These are phyloP conservation scores for Bombycilla garrulus DNA, from an alignment of 2,113 vertebrate species.

Conservation along the genomic window DNA sequence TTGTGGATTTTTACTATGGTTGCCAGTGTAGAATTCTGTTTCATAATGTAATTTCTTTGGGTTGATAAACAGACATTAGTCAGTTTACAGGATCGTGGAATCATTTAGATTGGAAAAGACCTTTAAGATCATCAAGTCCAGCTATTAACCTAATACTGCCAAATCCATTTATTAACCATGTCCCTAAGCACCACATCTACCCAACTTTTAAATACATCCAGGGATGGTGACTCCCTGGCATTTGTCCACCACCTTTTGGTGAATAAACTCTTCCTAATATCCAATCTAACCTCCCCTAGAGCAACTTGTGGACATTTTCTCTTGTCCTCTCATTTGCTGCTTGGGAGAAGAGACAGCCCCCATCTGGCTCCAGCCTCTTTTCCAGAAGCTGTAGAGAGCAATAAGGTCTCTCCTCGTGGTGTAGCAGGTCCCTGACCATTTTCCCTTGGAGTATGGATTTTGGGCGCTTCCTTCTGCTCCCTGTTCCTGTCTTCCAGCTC, in stretches of 20 bases:
- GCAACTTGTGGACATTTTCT: background rate
- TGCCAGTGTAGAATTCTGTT: background rate
- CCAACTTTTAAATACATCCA: background rate
- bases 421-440: background rate
- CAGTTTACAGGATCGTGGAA: background rate
- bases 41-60: background rate
- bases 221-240: background rate
- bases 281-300: background rate
- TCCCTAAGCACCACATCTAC: background rate
- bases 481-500: background rate
- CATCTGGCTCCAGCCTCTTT: background rate
- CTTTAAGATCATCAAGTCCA: background rate
- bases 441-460: background rate
- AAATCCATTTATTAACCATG: background rate
- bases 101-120: background rate
- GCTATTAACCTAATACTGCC: background rate
- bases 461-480: background rate
- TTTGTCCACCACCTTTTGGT: background rate
- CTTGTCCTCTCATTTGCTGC: background rate
- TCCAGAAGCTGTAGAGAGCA: background rate
- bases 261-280: background rate
- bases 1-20: background rate
- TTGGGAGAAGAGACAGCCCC: background rate
- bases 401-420: rapidly evolving
- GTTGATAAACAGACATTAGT: background rate